A percentile compares a stretch with the other conserved stretches of the same genome.
phyloP scores from a whole-genome alignment of 2,888 invertebrate genomes.

The Drosophila affinis region DNA sequence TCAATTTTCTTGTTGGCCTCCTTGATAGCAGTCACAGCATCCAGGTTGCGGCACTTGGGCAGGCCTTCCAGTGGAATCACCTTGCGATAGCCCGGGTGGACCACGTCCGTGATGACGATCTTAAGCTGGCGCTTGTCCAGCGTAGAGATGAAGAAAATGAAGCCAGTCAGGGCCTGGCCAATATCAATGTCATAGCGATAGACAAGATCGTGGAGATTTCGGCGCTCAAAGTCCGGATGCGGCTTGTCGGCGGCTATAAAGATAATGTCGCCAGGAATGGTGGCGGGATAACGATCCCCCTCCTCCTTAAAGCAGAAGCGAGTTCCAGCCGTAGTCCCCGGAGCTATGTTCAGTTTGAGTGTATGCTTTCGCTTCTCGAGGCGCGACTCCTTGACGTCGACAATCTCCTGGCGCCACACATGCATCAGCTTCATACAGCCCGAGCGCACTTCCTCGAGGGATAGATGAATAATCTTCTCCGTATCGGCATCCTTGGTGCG shows the following conservation, averaged over 20 bases:
- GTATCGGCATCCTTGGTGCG: constrained; percentile 87
- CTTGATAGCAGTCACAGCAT: constrained; percentile 85
- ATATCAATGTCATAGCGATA: constrained; percentile 87
- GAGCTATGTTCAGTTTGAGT: constrained; percentile 89
- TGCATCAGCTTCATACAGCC: constrained; percentile 94
- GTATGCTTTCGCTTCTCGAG: constrained; percentile 89
- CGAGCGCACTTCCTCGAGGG: constrained; percentile 88
- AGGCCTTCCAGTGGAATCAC: constrained; percentile 89
- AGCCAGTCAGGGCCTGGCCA: constrained; percentile 89
- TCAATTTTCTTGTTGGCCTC: constrained; percentile 82
- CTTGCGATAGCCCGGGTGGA: constrained; percentile 88
- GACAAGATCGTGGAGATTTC: constrained; percentile 88
- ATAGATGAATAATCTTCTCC: constrained; percentile 85
- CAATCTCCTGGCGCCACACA: constrained; percentile 89
- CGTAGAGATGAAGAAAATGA: constrained; percentile 87
- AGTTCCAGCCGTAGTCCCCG: constrained; percentile 90
- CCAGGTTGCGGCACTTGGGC: constrained; percentile 85
- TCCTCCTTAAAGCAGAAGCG: constrained; percentile 90
- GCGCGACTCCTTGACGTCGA: constrained; percentile 86
- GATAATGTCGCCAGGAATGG: constrained; percentile 88
- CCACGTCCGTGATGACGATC: constrained; percentile 89
- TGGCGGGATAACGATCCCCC: constrained; percentile 91
- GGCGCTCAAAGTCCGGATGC: constrained; percentile 86
- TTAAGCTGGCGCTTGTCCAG: constrained; percentile 89
- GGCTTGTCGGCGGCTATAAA: constrained; percentile 90